These are phyloP conservation scores for Trinorchestia longiramus DNA, from an alignment of 1,140 invertebrate genomes.

Conservation along the genomic window DNA sequence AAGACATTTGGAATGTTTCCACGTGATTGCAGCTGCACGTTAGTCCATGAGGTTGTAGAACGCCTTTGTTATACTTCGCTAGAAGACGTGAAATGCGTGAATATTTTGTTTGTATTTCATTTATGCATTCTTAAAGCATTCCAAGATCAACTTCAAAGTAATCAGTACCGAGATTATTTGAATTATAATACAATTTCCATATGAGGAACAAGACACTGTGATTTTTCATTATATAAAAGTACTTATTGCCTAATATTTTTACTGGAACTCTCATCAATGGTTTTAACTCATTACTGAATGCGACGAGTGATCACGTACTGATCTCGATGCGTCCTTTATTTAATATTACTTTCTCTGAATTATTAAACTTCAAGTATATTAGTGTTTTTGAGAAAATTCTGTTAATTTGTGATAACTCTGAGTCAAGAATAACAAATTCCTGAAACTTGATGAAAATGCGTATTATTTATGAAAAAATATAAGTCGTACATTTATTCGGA, in stretches of 20 bases:
- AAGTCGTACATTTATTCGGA: no score
- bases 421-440: no score
- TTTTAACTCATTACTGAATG: neutral
- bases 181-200: neutral
- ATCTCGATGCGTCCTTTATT: neutral
- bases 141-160: neutral
- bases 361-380: neutral
- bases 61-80: no score
- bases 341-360: neutral
- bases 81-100: neutral
- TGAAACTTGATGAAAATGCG: no score
- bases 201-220: neutral
- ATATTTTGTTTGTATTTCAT: neutral
- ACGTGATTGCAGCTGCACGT: neutral
- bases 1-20: neutral
- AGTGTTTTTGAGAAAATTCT: neutral
- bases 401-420: neutral
- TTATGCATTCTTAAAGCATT: neutral
- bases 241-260: neutral
- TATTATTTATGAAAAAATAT: no score
- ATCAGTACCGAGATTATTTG: neutral
- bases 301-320: neutral
- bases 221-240: neutral
- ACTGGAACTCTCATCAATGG: neutral
- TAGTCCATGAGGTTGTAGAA: neutral